Conservation (phyloP, 2,888 invertebrate genomes). For the Hyposoter didymator region DNA sequence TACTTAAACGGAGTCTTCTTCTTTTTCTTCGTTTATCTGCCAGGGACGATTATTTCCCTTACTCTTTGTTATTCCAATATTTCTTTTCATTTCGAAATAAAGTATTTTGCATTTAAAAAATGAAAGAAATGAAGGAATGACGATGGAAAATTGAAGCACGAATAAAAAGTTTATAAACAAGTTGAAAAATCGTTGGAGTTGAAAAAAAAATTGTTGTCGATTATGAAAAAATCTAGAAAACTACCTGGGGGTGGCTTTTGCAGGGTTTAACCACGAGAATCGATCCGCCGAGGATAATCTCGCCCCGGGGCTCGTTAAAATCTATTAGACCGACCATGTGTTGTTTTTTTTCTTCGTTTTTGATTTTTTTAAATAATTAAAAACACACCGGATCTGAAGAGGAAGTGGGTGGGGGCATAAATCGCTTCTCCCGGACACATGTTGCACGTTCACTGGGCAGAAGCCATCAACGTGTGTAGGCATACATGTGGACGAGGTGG, state of each 20-base stretch:
- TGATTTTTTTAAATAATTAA: conserved; percentile 39
- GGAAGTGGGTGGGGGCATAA: conserved; percentile 40
- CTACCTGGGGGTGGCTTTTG: not conserved
- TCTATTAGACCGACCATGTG: conserved; percentile 49
- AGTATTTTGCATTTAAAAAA: not conserved
- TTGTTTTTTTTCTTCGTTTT: conserved; percentile 6
- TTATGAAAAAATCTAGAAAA: not conserved
- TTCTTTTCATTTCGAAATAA: conserved; percentile 7
- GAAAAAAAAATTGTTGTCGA: not conserved
- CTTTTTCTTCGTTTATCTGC: conserved; percentile 24
- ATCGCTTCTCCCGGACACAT: conserved; percentile 50
- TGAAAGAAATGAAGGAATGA: not conserved
- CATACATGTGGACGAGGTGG: conserved; percentile 18
- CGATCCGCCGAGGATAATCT: not conserved
- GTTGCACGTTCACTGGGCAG: conserved; percentile 48
- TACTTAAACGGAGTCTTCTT: conserved; percentile 32
- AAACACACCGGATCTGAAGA: conserved; percentile 45
- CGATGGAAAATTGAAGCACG: no score
- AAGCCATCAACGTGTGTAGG: conserved; percentile 25
- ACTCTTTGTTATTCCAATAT: conserved; percentile 22
- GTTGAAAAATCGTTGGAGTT: not conserved
- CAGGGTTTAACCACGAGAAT: no score
- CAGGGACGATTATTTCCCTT: conserved; percentile 4
- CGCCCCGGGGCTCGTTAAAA: conserved; percentile 22
- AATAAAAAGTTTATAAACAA: not conserved